Percentiles rank a stretch among this genome's conserved stretches.
Conservation (phyloP, 1,140 invertebrate species). For the Drosophila fuyamai region DNA sequence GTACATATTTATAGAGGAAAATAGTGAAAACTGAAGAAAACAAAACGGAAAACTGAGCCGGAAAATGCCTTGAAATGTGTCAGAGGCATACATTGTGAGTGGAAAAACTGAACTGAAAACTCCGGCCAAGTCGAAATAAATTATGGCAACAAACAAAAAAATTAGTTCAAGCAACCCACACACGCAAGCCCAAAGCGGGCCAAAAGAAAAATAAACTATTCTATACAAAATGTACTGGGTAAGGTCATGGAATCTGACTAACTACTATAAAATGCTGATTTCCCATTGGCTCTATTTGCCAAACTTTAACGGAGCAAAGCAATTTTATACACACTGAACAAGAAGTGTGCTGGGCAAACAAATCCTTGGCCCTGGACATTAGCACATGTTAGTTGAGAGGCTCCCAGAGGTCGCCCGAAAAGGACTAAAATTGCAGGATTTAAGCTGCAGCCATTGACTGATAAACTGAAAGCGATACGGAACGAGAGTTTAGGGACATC, state of each 20-base stretch:
- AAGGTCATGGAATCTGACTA: conserved; percentile 19
- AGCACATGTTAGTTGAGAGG: conserved; percentile 10
- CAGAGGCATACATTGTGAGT: conserved; percentile 62
- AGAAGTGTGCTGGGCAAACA: conserved; percentile 9
- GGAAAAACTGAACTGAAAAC: conserved; percentile 44
- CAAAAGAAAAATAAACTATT: background rate
- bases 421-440: conserved; percentile 8
- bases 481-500: background rate
- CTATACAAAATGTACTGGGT: background rate
- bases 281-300: conserved; percentile 7
- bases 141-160: conserved; percentile 53
- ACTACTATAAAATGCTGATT: background rate
- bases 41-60: conserved; percentile 51
- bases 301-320: background rate
- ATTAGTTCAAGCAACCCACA: conserved; percentile 53
- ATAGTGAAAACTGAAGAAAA: conserved; percentile 41
- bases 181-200: background rate
- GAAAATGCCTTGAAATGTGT: conserved; percentile 78
- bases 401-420: conserved; percentile 1
- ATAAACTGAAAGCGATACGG: conserved; percentile 10
- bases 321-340: conserved; percentile 10
- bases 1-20: conserved; percentile 14
- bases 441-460: conserved; percentile 29
- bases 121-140: conserved; percentile 55
- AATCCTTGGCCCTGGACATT: conserved; percentile 11